A percentile compares a stretch with the other conserved stretches of the same genome.
Conservation (phyloP, 2,113 vertebrate genomes). For the Neolamprologus modestus region DNA sequence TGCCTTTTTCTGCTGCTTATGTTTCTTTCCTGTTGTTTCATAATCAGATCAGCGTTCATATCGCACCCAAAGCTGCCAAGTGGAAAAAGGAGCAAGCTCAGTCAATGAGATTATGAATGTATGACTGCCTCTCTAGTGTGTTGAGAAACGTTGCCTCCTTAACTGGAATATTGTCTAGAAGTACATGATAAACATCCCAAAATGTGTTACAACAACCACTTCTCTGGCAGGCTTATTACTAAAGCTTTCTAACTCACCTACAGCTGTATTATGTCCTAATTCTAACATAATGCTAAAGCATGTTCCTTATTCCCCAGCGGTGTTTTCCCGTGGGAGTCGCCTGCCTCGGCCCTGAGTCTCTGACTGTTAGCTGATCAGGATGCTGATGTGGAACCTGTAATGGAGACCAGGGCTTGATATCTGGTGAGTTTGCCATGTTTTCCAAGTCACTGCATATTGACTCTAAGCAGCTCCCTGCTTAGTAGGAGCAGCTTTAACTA, state of each 20-base stretch:
- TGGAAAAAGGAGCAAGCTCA: conserved; percentile 47
- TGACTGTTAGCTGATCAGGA: conserved; percentile 6
- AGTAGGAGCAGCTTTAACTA: not conserved
- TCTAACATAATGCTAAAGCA: not conserved
- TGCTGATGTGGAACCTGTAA: conserved; percentile 58
- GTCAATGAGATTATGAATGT: conserved; percentile 61
- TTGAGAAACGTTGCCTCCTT: conserved; percentile 18
- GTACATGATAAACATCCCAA: conserved; percentile 3
- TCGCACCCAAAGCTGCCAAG: conserved; percentile 58
- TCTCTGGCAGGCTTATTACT: not conserved
- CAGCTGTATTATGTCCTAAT: not conserved
- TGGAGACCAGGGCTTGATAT: conserved; percentile 66
- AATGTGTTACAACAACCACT: not conserved
- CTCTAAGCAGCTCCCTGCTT: not conserved
- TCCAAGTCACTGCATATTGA: not conserved
- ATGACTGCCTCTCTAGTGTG: conserved; percentile 40
- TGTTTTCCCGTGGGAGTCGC: not conserved
- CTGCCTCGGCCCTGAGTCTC: not conserved
- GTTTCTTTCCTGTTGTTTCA: conserved; percentile 53
- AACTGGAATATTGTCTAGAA: not conserved
- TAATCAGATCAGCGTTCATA: conserved; percentile 65
- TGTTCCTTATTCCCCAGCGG: conserved; percentile 17
- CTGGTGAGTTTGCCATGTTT: conserved; percentile 55
- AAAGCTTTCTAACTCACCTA: not conserved
- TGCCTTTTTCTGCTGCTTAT: conserved; percentile 36